Conservation (phyloP, 2,113 vertebrate genomes). For the Podarcis cretensis region DNA sequence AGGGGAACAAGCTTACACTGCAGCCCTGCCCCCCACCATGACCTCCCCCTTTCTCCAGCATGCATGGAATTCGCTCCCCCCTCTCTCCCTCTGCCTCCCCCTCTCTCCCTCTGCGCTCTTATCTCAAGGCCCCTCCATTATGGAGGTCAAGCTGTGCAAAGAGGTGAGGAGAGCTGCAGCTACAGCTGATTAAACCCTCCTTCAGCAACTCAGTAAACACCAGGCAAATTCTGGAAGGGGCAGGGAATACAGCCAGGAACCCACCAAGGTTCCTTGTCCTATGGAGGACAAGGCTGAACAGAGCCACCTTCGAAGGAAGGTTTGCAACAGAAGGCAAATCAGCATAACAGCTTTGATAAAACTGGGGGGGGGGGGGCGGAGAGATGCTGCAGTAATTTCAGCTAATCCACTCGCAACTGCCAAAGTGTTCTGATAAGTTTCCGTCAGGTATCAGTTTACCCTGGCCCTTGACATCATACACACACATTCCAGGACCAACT, state of each 20-base stretch:
- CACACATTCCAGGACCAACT: no score
- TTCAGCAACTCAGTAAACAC: not conserved
- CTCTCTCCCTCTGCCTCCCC: not conserved
- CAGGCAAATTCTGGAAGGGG: no score
- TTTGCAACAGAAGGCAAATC: not conserved
- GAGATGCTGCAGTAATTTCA: not conserved
- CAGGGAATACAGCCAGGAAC: not conserved
- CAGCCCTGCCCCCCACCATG: not conserved
- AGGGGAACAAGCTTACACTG: not conserved
- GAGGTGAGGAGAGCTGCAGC: not conserved
- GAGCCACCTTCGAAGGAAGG: no score
- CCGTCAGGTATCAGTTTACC: no score
- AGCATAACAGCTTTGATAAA: not conserved
- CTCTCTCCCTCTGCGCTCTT: not conserved
- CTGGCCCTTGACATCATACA: no score
- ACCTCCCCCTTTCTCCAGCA: not conserved
- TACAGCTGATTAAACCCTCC: not conserved
- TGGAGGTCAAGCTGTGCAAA: not conserved
- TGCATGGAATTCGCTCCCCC: not conserved
- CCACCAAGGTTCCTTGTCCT: not conserved
- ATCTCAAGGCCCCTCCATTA: not conserved
- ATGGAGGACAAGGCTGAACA: not conserved
- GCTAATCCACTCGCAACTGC: not conserved
- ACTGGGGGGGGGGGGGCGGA: not conserved
- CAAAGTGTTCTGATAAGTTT: not conserved